Evolutionary conservation across 2,113 vertebrate species (phyloP).

Genomic region (Argyrosomus japonicus): DNA sequence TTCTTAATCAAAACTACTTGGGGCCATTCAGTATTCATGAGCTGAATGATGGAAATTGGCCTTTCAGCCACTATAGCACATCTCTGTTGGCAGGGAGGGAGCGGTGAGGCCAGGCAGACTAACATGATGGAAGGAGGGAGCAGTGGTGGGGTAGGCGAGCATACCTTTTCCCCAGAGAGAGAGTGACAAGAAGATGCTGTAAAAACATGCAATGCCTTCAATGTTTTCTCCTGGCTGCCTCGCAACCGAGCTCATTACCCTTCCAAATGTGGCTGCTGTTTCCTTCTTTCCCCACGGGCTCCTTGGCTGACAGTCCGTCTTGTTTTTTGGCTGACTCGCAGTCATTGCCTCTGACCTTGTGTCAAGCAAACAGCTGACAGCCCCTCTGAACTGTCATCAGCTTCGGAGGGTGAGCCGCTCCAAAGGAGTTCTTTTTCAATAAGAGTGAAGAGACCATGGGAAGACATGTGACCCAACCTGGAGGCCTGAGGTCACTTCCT

Average conservation of each 20-base stretch:
- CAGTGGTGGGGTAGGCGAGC: slow-evolving; percentile 12
- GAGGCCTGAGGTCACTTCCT: slow-evolving; percentile 18
- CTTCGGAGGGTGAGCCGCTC: background rate
- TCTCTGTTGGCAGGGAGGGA: slow-evolving; percentile 31
- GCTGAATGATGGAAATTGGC: slow-evolving; percentile 50
- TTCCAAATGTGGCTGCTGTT: slow-evolving; percentile 73
- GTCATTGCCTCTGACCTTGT: slow-evolving; percentile 58
- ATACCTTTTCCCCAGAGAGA: slow-evolving; percentile 44
- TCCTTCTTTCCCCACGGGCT: slow-evolving; percentile 23
- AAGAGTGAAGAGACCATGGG: background rate
- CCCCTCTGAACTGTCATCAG: slow-evolving; percentile 49
- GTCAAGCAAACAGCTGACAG: slow-evolving; percentile 31
- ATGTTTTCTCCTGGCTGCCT: slow-evolving; percentile 48
- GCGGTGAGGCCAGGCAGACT: slow-evolving; percentile 14
- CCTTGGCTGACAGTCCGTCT: slow-evolving; percentile 59
- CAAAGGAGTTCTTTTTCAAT: slow-evolving; percentile 7
- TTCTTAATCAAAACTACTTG: slow-evolving; percentile 53
- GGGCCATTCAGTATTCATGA: slow-evolving; percentile 63
- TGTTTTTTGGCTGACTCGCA: slow-evolving; percentile 57
- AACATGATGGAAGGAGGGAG: slow-evolving; percentile 28
- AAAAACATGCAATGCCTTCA: slow-evolving; percentile 57
- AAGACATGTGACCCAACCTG: background rate
- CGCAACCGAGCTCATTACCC: slow-evolving; percentile 73
- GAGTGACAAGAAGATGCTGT: slow-evolving; percentile 63
- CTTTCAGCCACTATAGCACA: slow-evolving; percentile 38